phyloP scores from a whole-genome alignment of 2,113 vertebrate genomes.

The Polypterus senegalus region DNA sequence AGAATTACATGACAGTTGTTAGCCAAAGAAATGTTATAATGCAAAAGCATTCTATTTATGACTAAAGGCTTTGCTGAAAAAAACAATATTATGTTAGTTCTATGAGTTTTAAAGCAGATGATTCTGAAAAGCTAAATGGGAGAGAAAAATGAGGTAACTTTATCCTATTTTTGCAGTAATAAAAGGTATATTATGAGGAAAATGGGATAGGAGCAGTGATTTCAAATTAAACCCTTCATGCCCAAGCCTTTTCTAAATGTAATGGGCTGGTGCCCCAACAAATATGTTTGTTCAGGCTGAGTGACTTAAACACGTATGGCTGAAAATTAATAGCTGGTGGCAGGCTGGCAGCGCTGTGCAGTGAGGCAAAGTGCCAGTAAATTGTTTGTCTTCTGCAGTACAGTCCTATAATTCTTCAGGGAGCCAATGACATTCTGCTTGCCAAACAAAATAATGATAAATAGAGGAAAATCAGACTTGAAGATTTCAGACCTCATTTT shows the following conservation, averaged over 20 bases:
- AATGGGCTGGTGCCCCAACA: slow-evolving; percentile 38
- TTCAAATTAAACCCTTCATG: slow-evolving; percentile 30
- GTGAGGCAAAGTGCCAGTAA: slow-evolving; percentile 73
- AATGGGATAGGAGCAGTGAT: slow-evolving; percentile 24
- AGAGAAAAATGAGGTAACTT: no score
- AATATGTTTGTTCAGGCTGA: slow-evolving; percentile 37
- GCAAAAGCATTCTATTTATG: neutral
- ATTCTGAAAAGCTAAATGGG: no score
- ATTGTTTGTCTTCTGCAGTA: slow-evolving; percentile 70
- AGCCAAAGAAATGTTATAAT: neutral
- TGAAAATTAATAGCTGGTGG: slow-evolving; percentile 61
- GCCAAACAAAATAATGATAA: slow-evolving; percentile 70
- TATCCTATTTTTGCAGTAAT: no score
- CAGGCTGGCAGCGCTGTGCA: slow-evolving; percentile 60
- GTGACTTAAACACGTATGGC: slow-evolving; percentile 47
- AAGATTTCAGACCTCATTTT: slow-evolving; percentile 37
- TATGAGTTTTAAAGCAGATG: no score
- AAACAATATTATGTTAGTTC: no score
- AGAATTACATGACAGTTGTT: no score
- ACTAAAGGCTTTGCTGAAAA: no score
- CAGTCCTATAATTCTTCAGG: slow-evolving; percentile 67
- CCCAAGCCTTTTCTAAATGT: slow-evolving; percentile 23
- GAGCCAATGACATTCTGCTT: slow-evolving; percentile 61
- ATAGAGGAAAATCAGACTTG: slow-evolving; percentile 57
- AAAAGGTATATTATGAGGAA: no score